Evolutionary conservation across 2,888 invertebrate species (phyloP), one percentile per base, ranked within the genome.

Genomic region (Tanypteryx hageni): DNA sequence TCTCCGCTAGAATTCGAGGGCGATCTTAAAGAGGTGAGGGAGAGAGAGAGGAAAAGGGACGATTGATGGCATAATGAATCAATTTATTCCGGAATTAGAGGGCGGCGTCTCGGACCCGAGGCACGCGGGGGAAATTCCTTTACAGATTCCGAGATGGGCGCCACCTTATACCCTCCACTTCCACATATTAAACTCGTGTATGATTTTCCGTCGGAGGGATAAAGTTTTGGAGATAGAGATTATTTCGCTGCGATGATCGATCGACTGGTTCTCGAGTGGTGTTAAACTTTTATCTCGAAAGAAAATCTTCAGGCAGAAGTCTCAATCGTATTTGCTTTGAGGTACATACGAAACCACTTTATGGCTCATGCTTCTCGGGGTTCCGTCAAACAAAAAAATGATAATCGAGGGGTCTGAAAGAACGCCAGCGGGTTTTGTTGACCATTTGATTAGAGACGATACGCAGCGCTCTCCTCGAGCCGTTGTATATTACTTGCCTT

Each of bases 281-380:
- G 76, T 76, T 76, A 76, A n/a, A 16, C 64, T 61, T 89, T 89
- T 89, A 89, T 89, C 89, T 89, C 31, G 9, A 31, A n/a, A 11
- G 61, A 64, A 68, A 89, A 89, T 89, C 89, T 89, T 44, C n/a
- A 44, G 31, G 31, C 89, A 89, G 89, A 89, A 89, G 89, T 89
- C 89, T 89, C 89, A 89, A 89, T 89, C 89, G 89, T 89, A 89
- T 89, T 89, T 89, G 64, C 89, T 89, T 89, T 89, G 89, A 68
- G 89, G 89, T 59, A 89, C 89, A 89, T 56, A 89, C 56, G 89
- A 89, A 89, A 68, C 89, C 89, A 89, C 89, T 89, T 68, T 89
- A 56, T 83, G 83, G 13, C 83, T 16, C n/a, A 14, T 18, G 16
- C 68, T 68, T 64, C 27, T 68, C 64, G 22, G 10, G n/a, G 61